Evolutionary conservation across 2,888 invertebrate genomes (phyloP).

Genomic region (Callyntrura sp.): DNA sequence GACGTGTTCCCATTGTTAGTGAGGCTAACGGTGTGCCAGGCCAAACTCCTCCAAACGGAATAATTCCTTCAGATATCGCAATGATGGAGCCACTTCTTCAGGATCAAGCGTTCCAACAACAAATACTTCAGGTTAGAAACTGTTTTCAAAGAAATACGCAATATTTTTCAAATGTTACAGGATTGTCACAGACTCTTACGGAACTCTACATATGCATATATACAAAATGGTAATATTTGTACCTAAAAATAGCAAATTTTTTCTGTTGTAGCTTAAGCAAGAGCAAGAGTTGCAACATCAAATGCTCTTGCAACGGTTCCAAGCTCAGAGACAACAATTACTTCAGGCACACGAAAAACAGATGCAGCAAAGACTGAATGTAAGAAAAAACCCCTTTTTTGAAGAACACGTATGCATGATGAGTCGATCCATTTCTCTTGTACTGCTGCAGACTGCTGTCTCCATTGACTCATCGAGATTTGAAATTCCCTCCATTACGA

Average conservation of each 20-base stretch:
- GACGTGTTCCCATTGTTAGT: conserved; percentile 74
- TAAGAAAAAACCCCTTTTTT: too few species aligned
- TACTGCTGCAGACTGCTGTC: too few species aligned
- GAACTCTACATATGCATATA: too few species aligned
- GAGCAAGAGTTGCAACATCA: conserved; percentile 97
- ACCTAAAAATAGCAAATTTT: too few species aligned
- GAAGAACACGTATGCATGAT: too few species aligned
- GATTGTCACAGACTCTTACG: too few species aligned
- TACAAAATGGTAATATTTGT: too few species aligned
- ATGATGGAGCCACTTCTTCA: conserved; percentile 87
- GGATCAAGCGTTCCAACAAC: conserved; percentile 89
- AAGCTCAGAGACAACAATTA: conserved; percentile 95
- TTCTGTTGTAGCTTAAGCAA: conserved; percentile 95
- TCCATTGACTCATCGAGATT: too few species aligned
- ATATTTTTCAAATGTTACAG: too few species aligned
- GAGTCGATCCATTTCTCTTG: too few species aligned
- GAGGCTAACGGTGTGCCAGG: conserved; percentile 78
- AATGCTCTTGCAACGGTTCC: conserved; percentile 95
- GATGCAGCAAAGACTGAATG: conserved; percentile 95
- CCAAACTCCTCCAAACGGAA: conserved; percentile 79
- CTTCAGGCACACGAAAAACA: conserved; percentile 96
- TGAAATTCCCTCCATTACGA: too few species aligned
- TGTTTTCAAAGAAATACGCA: too few species aligned
- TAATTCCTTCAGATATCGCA: conserved; percentile 82
- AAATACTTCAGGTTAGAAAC: conserved; percentile 87